Base-by-base conservation (phyloP, 2,888 invertebrate genomes). In the Nemotelus pantherinus region DNA sequence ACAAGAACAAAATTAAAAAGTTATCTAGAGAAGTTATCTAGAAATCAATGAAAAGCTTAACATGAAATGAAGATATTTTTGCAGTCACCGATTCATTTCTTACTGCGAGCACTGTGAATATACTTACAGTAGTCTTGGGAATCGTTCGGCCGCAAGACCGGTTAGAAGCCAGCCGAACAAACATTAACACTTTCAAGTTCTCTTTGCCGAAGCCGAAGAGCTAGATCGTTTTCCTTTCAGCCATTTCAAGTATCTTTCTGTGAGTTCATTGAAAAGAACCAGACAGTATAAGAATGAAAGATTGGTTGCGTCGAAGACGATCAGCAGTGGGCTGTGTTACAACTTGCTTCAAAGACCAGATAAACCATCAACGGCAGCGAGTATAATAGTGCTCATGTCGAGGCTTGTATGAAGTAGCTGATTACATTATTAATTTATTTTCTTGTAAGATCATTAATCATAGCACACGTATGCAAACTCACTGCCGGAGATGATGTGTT, bases 381-480 rank as follows among this genome's bases (percentile, higher is more conserved):
- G 65, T 63, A 44, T 76, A 72, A 65, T 76, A 43, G 64, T 76
- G 76, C 53, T 53, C 65, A 65, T 76, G 64, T 65, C 58, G 58
- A 67, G 68, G 72, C 67, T 80, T 79, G 77, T 77, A 82, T 83
- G 83, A 83, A 83, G 84, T 84, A 85, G 85, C 84, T 84, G 83
- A 83, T 82, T 82, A 82, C 82, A 83, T 83, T 83, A 83, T 83
- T 85, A 85, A 85, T 85, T 85, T 85, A 85, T 84, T 84, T 85
- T 84, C 85, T 83, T 85, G 85, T 85, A 84, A 83, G 84, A 84
- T 84, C 85, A 85, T 85, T 84, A 85, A 85, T 85, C 85, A 85
- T 84, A 85, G 85, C 85, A 85, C 83, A 84, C 53, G 76, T 48
- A 67, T 65, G 64, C 76, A 76, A 55, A 74, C 74, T 47, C 57